phyloP scores from a whole-genome alignment of 2,113 vertebrate genomes.

The Ahaetulla prasina region DNA sequence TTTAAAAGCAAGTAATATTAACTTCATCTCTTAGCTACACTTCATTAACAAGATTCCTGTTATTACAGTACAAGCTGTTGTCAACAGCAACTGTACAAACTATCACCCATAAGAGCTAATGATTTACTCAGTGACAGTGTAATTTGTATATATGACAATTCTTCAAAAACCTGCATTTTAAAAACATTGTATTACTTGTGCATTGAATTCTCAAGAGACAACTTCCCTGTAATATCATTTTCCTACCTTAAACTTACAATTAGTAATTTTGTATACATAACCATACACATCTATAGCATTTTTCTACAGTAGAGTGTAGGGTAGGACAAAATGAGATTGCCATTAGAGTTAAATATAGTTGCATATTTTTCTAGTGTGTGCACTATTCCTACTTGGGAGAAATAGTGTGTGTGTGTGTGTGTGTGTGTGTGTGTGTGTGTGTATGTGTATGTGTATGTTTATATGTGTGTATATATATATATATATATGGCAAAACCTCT shows the following conservation, averaged over 20 bases:
- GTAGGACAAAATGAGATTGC: background rate
- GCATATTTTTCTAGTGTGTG: background rate
- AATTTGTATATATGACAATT: background rate
- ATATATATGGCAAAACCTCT: background rate
- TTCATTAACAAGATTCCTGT: background rate
- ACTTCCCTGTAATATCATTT: background rate
- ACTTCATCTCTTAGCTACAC: background rate
- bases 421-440: no score
- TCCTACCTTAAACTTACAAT: background rate
- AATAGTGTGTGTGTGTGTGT: no score
- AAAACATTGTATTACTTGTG: background rate
- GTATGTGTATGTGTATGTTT: no score
- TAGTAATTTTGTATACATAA: background rate
- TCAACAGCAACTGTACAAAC: constrained; percentile 11
- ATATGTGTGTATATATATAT: no score
- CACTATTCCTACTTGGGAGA: background rate
- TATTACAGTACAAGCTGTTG: background rate
- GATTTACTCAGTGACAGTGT: constrained; percentile 32
- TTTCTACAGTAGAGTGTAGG: background rate
- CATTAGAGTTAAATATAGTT: background rate
- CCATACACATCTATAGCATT: background rate
- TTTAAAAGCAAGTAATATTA: background rate
- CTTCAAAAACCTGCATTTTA: background rate
- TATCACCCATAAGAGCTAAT: constrained; percentile 32
- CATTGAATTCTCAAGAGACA: background rate